A percentile compares a stretch with the other conserved stretches of the same genome.
These are phyloP conservation scores for Arge pagana DNA, from an alignment of 2,888 invertebrate species.

Conservation along the genomic window DNA sequence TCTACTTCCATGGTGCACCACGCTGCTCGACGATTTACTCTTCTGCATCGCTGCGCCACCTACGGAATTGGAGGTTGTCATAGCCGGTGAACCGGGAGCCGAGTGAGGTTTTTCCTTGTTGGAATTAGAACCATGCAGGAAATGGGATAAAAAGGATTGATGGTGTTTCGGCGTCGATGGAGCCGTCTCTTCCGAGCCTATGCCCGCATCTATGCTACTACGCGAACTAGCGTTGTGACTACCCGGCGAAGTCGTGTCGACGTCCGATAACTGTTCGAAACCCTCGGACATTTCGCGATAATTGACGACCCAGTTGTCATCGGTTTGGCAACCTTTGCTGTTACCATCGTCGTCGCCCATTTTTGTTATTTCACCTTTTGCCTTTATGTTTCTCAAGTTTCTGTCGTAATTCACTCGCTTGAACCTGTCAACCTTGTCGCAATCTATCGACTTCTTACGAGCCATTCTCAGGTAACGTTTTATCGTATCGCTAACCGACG, in stretches of 20 bases:
- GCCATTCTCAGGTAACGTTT: conserved; percentile 87
- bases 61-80: conserved; percentile 60
- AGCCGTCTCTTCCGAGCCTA: conserved; percentile 56
- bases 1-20: conserved; percentile 72
- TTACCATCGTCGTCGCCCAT: conserved; percentile 79
- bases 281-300: conserved; percentile 61
- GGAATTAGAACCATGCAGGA: conserved; percentile 62
- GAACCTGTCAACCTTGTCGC: conserved; percentile 79
- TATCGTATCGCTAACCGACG: conserved; percentile 85
- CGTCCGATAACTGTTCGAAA: conserved; percentile 46
- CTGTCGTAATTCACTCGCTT: conserved; percentile 88
- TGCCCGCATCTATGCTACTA: conserved; percentile 61
- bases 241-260: conserved; percentile 53
- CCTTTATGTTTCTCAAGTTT: conserved; percentile 81
- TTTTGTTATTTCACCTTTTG: conserved; percentile 75
- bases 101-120: conserved; percentile 60
- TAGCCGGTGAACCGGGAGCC: conserved; percentile 61
- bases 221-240: conserved; percentile 62
- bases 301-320: conserved; percentile 73
- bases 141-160: conserved; percentile 68
- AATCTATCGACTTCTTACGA: conserved; percentile 82
- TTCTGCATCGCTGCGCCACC: conserved; percentile 81
- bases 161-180: conserved; percentile 61
- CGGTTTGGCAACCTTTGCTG: conserved; percentile 77
- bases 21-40: conserved; percentile 86